Evolutionary conservation across 2,113 vertebrate species (phyloP).

Genomic region (Jacana jacana): DNA sequence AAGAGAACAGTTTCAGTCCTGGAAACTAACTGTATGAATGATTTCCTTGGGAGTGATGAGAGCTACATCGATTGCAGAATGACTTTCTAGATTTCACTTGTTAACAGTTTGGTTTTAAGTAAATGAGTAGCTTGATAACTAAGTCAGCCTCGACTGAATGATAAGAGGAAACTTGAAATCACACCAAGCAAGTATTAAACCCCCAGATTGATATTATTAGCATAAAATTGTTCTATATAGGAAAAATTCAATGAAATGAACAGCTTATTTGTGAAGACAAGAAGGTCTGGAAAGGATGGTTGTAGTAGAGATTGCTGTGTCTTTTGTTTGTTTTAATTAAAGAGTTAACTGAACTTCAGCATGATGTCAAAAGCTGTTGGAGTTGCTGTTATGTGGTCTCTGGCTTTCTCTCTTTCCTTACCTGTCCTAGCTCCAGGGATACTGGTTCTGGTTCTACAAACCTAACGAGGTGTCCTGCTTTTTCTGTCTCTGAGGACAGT

Average conservation of each 20-base stretch:
- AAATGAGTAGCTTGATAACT: not conserved
- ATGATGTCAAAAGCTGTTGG: not conserved
- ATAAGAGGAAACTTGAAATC: not conserved
- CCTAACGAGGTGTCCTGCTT: not conserved
- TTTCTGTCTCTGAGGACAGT: not conserved
- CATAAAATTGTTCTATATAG: not conserved
- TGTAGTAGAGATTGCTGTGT: not conserved
- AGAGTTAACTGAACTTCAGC: not conserved
- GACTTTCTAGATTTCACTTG: not conserved
- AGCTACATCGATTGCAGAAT: not conserved
- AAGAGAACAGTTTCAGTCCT: not conserved
- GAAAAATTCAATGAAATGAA: not conserved
- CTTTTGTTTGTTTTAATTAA: not conserved
- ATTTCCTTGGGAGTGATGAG: not conserved
- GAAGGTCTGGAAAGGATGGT: not conserved
- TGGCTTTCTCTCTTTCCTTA: not conserved
- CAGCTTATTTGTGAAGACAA: not conserved
- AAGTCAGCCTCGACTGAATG: not conserved
- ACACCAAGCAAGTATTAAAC: not conserved
- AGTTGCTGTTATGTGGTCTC: accelerated
- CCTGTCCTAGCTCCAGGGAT: not conserved
- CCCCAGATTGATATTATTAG: not conserved
- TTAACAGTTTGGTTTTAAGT: not conserved
- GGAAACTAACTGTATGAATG: not conserved
- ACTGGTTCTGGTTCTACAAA: not conserved